phyloP scores from a whole-genome alignment of 2,113 vertebrate species.

The Malurus melanocephalus region DNA sequence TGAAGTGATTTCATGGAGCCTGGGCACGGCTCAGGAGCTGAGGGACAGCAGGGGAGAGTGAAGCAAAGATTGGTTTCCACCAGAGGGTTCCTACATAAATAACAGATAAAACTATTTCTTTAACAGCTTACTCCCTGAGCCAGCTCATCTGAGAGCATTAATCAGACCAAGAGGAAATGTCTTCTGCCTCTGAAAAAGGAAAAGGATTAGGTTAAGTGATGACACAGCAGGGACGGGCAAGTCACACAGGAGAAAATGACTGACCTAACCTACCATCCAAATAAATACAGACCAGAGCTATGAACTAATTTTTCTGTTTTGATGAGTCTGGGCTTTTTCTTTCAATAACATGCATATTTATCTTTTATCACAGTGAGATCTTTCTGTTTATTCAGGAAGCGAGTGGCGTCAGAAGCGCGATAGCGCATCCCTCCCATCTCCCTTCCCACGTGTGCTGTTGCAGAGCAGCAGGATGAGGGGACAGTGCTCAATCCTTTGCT shows the following conservation, averaged over 20 bases:
- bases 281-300: constrained; percentile 1
- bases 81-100: background rate
- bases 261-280: constrained; percentile 4
- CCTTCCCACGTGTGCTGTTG: background rate
- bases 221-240: constrained; percentile 1
- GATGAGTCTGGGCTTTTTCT: background rate
- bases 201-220: constrained; percentile 16
- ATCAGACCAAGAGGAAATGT: constrained; percentile 20
- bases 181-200: constrained; percentile 20
- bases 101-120: constrained; percentile 6
- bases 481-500: background rate
- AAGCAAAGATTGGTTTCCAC: background rate
- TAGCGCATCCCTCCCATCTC: rapidly evolving
- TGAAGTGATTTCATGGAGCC: background rate
- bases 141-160: constrained; percentile 15
- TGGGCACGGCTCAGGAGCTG: background rate
- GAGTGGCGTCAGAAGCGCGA: background rate
- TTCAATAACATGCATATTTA: background rate
- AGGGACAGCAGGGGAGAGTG: background rate
- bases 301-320: constrained; percentile 24
- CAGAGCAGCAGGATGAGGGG: background rate
- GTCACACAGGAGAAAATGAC: background rate
- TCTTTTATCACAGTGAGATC: constrained; percentile 15
- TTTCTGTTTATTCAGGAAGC: constrained; percentile 30
- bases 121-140: background rate